Evolutionary conservation across 2,888 invertebrate species (phyloP), one percentile per base, ranked within the genome.

Genomic region (Strigamia crassipes): DNA sequence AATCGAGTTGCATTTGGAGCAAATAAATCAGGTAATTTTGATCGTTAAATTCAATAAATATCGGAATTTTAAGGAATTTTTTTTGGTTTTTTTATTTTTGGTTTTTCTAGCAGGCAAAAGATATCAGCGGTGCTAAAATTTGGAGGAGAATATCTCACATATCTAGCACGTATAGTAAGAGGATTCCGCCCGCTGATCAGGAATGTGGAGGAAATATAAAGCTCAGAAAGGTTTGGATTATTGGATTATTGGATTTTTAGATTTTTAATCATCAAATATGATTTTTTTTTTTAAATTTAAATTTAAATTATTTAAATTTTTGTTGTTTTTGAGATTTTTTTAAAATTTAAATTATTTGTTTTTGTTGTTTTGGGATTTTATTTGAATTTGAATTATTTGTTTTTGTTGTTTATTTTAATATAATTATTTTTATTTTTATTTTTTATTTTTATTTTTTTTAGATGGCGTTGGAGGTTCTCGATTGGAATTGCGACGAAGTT

Each of bases 391-490:
- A n/a, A n/a, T n/a, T n/a, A n/a, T n/a, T n/a, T n/a, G n/a, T n/a
- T n/a, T n/a, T n/a, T n/a, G n/a, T n/a, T n/a, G n/a, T n/a, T n/a
- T n/a, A n/a, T n/a, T n/a, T n/a, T n/a, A n/a, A n/a, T n/a, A n/a
- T n/a, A n/a, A n/a, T n/a, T n/a, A n/a, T 79, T 81, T 38, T 51
- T 21, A 31, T 78, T 79, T 79, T 79, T 41, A 3, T 34, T 41
- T 79, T 38, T 41, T 82, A n/a, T 38, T 82, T 15, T 61, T 78
- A 10, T 77, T 15, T 81, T 66, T 84, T 84, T 38, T 85, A 92
- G 92, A 94, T 96, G 91, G 96, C 96, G 81, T 93, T 97, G 84
- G 96, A 97, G 87, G 92, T 96, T 6, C 89, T 97, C 84, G 96
- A 96, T 86, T 97, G 97, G 97, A 86, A 86, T 82, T 94, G 94